phyloP scores from a whole-genome alignment of 2,797 vertebrate genomes.

The Sylvia borin region DNA sequence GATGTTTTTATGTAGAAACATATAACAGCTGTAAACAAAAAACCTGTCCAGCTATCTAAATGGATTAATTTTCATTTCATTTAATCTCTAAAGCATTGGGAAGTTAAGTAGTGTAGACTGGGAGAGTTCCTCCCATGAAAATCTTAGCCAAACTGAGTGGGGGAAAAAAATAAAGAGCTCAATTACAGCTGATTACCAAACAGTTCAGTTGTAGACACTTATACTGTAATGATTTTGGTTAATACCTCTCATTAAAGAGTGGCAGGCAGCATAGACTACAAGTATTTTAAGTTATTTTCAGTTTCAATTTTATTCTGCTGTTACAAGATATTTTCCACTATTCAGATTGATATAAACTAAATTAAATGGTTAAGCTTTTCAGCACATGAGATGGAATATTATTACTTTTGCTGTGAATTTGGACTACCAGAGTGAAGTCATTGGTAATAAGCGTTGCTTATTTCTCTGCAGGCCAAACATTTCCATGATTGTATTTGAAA shows the following conservation, averaged over 20 bases:
- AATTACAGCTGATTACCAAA: background rate
- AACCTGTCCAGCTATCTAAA: background rate
- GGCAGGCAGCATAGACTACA: background rate
- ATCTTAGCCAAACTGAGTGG: background rate
- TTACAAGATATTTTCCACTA: background rate
- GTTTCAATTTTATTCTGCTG: background rate
- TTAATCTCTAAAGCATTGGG: background rate
- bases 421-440: background rate
- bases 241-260: background rate
- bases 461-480: background rate
- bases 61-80: background rate
- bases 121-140: background rate
- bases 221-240: background rate
- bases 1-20: background rate
- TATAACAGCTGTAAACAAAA: background rate
- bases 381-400: background rate
- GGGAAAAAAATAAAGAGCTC: background rate
- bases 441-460: background rate
- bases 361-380: background rate
- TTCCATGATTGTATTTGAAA: background rate
- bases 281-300: background rate
- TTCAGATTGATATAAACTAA: background rate
- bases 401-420: background rate
- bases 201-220: background rate
- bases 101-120: background rate